These are phyloP conservation scores for Micrasema longulum DNA, from an alignment of 1,140 invertebrate genomes.

Conservation along the genomic window DNA sequence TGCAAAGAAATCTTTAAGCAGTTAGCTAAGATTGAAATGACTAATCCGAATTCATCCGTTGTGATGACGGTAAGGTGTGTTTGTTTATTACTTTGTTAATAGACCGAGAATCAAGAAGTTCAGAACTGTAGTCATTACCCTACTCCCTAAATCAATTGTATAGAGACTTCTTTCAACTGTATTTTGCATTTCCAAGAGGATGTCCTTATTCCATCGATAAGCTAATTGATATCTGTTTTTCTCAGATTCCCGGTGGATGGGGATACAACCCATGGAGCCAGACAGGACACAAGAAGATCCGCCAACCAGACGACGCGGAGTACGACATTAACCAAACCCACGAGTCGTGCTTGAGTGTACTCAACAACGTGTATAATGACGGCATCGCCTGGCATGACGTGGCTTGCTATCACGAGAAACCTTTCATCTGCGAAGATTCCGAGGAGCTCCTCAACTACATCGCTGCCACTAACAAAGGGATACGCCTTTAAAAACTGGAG, in stretches of 20 bases:
- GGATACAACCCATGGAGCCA: slow-evolving; percentile 88
- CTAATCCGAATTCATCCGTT: no score
- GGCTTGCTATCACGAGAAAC: slow-evolving; percentile 92
- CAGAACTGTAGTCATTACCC: no score
- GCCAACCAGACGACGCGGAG: slow-evolving; percentile 91
- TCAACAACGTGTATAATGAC: slow-evolving; percentile 93
- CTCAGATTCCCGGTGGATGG: slow-evolving; percentile 73
- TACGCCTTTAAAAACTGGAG: slow-evolving; percentile 74
- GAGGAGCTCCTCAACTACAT: slow-evolving; percentile 88
- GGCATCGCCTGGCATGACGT: slow-evolving; percentile 94
- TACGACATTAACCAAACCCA: slow-evolving; percentile 91
- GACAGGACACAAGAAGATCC: slow-evolving; percentile 88
- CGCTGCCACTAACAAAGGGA: slow-evolving; percentile 81
- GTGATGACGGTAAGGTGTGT: no score
- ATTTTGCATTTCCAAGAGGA: no score
- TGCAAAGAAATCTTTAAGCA: no score
- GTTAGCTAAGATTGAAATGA: no score
- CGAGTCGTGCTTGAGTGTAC: slow-evolving; percentile 86
- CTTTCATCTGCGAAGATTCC: slow-evolving; percentile 89
- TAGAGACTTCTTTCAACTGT: no score
- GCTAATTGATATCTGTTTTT: no score
- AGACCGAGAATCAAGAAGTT: no score
- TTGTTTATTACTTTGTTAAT: no score
- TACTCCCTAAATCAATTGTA: no score
- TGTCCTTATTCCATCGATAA: no score